Conservation (phyloP, 2,797 vertebrate genomes). For the Anas acuta region DNA sequence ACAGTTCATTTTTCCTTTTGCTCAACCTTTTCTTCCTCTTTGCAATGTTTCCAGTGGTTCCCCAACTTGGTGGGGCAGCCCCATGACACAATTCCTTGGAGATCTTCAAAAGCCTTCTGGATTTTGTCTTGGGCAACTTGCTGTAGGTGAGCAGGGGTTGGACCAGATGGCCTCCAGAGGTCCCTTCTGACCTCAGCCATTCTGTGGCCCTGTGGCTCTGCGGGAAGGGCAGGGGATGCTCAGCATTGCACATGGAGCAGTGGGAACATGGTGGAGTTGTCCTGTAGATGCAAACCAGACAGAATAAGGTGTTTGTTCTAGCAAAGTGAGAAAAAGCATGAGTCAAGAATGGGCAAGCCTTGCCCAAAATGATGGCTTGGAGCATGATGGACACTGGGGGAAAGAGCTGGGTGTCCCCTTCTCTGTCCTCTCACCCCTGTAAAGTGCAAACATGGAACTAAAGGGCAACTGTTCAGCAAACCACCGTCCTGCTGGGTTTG, state of each 20-base stretch:
- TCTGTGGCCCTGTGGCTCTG: not conserved
- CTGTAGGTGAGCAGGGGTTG: not conserved
- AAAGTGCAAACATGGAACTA: not conserved
- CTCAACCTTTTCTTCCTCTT: not conserved
- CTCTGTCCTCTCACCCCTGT: not conserved
- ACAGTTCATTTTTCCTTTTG: not conserved
- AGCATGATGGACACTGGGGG: not conserved
- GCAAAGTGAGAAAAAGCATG: not conserved
- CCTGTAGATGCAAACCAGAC: constrained; percentile 63
- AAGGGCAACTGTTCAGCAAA: not conserved
- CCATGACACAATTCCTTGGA: not conserved
- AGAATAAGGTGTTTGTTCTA: not conserved
- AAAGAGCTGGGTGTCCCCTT: not conserved
- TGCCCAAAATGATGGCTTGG: not conserved
- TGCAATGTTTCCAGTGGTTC: not conserved
- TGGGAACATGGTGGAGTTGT: not conserved
- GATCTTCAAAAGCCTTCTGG: not conserved
- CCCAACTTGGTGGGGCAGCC: no score
- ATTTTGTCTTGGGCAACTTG: not conserved
- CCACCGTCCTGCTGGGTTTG: not conserved
- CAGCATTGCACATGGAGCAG: not conserved
- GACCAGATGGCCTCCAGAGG: not conserved
- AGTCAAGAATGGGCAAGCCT: not conserved
- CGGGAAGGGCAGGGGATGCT: no score
- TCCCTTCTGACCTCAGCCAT: not conserved